These are phyloP conservation scores for Limnothrissa miodon DNA, from an alignment of 2,113 vertebrate genomes.

Conservation along the genomic window DNA sequence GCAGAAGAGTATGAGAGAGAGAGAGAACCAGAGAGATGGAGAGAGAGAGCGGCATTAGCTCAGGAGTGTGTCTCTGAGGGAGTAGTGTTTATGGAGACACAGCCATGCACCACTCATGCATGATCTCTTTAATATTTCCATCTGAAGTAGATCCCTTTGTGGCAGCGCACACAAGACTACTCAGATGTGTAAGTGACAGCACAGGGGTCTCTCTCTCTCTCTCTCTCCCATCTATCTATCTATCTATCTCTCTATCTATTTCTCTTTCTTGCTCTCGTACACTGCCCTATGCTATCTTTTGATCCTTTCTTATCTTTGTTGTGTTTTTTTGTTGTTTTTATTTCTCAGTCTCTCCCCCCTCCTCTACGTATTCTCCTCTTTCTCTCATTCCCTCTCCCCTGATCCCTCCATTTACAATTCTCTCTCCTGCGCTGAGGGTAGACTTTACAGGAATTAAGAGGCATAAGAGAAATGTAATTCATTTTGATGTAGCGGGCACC, in stretches of 20 bases:
- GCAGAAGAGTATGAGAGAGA: neutral
- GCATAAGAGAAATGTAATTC: conserved; percentile 5
- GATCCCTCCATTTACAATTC: conserved; percentile 4
- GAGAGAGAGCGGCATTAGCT: neutral
- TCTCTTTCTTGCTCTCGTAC: neutral
- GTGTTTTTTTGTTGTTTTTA: neutral
- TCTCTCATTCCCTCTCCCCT: conserved; percentile 25
- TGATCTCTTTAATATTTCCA: conserved; percentile 52
- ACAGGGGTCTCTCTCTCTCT: conserved; percentile 12
- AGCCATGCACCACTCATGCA: conserved; percentile 30
- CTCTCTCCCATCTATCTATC: conserved; percentile 18
- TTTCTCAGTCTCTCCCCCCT: neutral
- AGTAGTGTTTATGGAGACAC: conserved; percentile 27
- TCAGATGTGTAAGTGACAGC: conserved; percentile 37
- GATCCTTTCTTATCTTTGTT: conserved; percentile 6
- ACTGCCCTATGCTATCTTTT: neutral
- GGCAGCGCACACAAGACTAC: conserved; percentile 23
- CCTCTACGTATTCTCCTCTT: neutral
- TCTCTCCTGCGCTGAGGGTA: conserved; percentile 6
- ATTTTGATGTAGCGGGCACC: conserved; percentile 32
- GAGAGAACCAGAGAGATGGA: neutral
- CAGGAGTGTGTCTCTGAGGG: conserved; percentile 29
- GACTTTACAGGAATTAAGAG: conserved; percentile 25
- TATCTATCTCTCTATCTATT: neutral
- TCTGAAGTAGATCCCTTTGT: conserved; percentile 45